Percentiles rank a stretch among this genome's conserved stretches.
phyloP scores from a whole-genome alignment of 2,797 vertebrate genomes.

The Rhynchonycteris naso region DNA sequence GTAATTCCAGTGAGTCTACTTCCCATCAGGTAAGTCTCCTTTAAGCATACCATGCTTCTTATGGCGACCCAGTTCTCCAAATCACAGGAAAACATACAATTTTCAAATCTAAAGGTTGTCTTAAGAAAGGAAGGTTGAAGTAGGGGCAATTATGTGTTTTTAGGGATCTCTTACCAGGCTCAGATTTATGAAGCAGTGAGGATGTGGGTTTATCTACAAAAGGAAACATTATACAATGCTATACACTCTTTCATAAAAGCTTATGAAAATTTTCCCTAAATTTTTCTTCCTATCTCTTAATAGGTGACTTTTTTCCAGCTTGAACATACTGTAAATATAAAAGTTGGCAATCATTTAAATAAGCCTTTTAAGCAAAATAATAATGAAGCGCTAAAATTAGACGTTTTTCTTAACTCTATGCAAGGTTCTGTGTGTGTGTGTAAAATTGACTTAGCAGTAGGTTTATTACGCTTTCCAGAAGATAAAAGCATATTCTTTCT shows the following conservation, averaged over 20 bases:
- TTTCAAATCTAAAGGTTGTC: not conserved
- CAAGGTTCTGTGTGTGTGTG: not conserved
- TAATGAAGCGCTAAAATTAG: not conserved
- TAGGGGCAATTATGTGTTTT: not conserved
- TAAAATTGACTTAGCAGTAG: constrained; percentile 3
- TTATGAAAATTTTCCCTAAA: not conserved
- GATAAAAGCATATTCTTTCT: not conserved
- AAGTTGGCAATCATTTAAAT: constrained; percentile 6
- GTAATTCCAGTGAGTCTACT: constrained; percentile 40
- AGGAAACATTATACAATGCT: not conserved
- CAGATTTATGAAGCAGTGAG: not conserved
- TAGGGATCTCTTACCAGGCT: not conserved
- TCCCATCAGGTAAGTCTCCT: constrained; percentile 68
- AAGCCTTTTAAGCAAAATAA: not conserved
- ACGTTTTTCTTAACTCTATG: not conserved
- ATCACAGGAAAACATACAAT: not conserved
- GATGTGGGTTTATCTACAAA: constrained; percentile 9
- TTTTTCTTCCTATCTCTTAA: not conserved
- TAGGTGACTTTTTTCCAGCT: not conserved
- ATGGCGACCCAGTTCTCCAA: not conserved
- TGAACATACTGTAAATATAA: not conserved
- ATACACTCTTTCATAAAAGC: not conserved
- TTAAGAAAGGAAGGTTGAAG: not conserved
- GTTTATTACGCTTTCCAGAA: not conserved
- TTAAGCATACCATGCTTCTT: not conserved